Base-by-base conservation (phyloP, 2,113 vertebrate species). In the Bambusicola thoracicus region DNA sequence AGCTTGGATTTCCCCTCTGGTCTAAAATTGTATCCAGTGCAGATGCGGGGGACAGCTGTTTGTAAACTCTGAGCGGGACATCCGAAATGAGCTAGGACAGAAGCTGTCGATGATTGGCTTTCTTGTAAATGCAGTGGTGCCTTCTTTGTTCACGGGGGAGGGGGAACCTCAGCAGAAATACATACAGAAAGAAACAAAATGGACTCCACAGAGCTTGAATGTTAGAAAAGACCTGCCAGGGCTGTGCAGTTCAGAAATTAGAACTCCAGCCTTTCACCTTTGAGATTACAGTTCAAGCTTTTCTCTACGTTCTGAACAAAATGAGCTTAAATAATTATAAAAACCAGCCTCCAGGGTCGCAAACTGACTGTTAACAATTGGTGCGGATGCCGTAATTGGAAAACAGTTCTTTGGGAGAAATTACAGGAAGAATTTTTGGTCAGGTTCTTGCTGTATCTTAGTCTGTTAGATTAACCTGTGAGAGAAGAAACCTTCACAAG, bases 1-100 rank as follows among this genome's bases (percentile, higher is more conserved):
- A 81, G 91, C 63, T 81, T 94, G 95, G 85, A 79, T 94, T 97
- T 96, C 89, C 89, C 92, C n/a, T 78, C 86, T 92, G 84, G 91
- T 84, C 90, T 93, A 87, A 95, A 96, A 94, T 90, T 81, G 81
- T 87, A 89, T 90, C 56, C 49, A 87, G 74, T 92, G 78, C 85
- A 95, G 93, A 95, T 81, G 66, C 87, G 62, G 8, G 72, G 75
- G 94, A 90, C 84, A 87, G 80, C 80, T 95, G 89, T 94, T 97
- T 87, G 87, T 96, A 96, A 97, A 95, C 82, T 94, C 56, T 13
- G 68, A 40, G 62, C 34, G 76, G 96, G 78, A 68, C 30, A 6
- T 51, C 89, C 87, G 56, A 94, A 91, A 90, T 69, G 85, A 95
- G 65, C 76, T 91, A 91, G 49, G 55, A 87, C 83, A 90, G 86